These are phyloP conservation scores for Cheilosia soror DNA, from an alignment of 2,888 invertebrate species.

Conservation along the genomic window DNA sequence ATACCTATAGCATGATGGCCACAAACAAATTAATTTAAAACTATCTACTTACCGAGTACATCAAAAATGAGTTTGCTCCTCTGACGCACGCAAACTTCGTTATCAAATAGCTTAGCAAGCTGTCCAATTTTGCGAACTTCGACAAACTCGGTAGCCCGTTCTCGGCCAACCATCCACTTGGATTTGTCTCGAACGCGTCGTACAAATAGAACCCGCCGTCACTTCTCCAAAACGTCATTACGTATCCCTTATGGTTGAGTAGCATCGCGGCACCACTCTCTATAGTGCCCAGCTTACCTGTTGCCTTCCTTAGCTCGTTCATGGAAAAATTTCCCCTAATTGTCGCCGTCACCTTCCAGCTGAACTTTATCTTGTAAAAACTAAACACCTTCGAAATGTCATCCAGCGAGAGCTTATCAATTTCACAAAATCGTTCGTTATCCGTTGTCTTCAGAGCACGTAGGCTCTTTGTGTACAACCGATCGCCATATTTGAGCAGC, in stretches of 20 bases:
- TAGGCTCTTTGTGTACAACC: slow-evolving; percentile 84
- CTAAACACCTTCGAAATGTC: slow-evolving; percentile 80
- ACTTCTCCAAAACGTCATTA: slow-evolving; percentile 83
- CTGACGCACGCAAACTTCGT: slow-evolving; percentile 78
- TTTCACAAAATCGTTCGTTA: slow-evolving; percentile 65
- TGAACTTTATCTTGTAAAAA: slow-evolving; percentile 74
- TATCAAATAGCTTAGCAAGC: slow-evolving; percentile 79
- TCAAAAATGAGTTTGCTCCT: slow-evolving; percentile 60
- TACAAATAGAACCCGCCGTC: slow-evolving; percentile 83
- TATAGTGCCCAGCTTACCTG: slow-evolving; percentile 51
- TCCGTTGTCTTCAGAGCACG: slow-evolving; percentile 18
- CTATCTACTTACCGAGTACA: slow-evolving; percentile 63
- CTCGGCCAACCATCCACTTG: slow-evolving; percentile 80
- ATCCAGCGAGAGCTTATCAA: slow-evolving; percentile 77
- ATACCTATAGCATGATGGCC: too few species aligned
- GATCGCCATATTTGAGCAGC: slow-evolving; percentile 87
- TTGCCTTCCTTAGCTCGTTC: slow-evolving; percentile 52
- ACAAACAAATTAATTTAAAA: not conserved
- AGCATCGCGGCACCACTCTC: slow-evolving; percentile 79
- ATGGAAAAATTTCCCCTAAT: slow-evolving; percentile 30
- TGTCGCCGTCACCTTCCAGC: slow-evolving; percentile 39
- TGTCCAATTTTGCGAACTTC: slow-evolving; percentile 79
- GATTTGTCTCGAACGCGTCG: slow-evolving; percentile 84
- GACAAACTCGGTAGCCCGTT: slow-evolving; percentile 82
- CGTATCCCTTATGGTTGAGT: slow-evolving; percentile 80